Evolutionary conservation across 30 jellyfish, hydroid and myxozoan species (phyloP).

Genomic region (Aurelia sp.): DNA sequence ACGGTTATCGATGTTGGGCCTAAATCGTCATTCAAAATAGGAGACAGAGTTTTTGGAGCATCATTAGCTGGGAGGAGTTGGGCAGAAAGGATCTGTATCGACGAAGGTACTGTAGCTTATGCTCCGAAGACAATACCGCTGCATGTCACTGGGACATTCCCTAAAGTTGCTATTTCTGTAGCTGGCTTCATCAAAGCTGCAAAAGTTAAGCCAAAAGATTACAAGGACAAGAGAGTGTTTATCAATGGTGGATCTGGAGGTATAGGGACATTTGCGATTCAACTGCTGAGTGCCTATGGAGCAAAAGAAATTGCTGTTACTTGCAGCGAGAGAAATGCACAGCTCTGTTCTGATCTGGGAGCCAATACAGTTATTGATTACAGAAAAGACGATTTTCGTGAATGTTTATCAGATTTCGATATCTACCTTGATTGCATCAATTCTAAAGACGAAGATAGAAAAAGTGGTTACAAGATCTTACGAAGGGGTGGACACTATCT

Average conservation of each 20-base stretch:
- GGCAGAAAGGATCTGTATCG: slow-evolving; percentile 64
- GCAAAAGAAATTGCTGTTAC: slow-evolving; percentile 56
- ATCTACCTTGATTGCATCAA: slow-evolving; percentile 42
- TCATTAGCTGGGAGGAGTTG: slow-evolving; percentile 58
- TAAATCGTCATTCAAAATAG: slow-evolving; percentile 26
- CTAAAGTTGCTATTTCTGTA: slow-evolving; percentile 50
- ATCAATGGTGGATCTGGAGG: slow-evolving; percentile 68
- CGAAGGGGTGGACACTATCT: slow-evolving; percentile 49
- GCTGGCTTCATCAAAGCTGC: slow-evolving; percentile 59
- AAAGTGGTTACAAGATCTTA: slow-evolving; percentile 32
- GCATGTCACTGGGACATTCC: slow-evolving; percentile 60
- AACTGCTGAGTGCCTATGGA: slow-evolving; percentile 32
- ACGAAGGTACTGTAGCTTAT: slow-evolving; percentile 43
- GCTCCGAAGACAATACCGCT: slow-evolving; percentile 57
- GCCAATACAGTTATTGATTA: slow-evolving; percentile 46
- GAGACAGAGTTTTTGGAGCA: slow-evolving; percentile 58
- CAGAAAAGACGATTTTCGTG: slow-evolving; percentile 40
- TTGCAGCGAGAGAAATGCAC: slow-evolving; percentile 29
- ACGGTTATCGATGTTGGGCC: slow-evolving; percentile 35
- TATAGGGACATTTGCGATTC: slow-evolving; percentile 49
- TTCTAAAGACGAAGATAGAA: slow-evolving; percentile 35
- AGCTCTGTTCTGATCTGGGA: slow-evolving; percentile 46
- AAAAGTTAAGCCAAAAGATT: slow-evolving; percentile 2
- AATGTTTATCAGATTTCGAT: slow-evolving; percentile 34
- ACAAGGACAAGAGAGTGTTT: slow-evolving; percentile 32